Evolutionary conservation across 2,797 vertebrate species (phyloP), one percentile per base, ranked within the genome.

Genomic region (Acridotheres tristis): DNA sequence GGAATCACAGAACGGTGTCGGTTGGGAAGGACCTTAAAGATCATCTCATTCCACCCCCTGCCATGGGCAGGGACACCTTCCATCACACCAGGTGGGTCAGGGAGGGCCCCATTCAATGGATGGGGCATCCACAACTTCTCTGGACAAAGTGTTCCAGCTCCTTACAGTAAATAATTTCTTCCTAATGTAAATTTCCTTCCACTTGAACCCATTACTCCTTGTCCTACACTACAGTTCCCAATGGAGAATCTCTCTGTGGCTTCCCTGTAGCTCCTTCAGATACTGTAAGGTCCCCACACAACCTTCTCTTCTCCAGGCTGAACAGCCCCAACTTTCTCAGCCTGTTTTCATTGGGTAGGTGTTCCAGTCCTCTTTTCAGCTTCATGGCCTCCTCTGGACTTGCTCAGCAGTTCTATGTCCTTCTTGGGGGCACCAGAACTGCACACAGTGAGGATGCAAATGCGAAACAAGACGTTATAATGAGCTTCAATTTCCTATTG

Each of bases 1-100:
- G 77, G 34, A 34, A 21, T 10, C 34, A 30, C 32, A 32, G 42
- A 50, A 43, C 0, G 2, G 14, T 27, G 42, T 7, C 1, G 5
- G 10, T 5, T 42, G 15, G 36, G 62, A 78, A 71, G 10, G 26
- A 62, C 11, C 30, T 40, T 54, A 13, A 22, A 42, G 22, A 23
- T 18, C 50, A 34, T 19, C 36, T 63, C 1, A 0, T 26, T 50
- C 30, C 42, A 9, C 5, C 11, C 17, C 15, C 11, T 55, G 26
- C 42, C 42, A 19, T 16, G 34, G 57, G 21, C 65, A 50, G 66
- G 55, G 26, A 55, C 26, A 27, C 18, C 7, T 71, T 18, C 42
- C 57, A 22, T 25, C 4, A 5, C 9, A 15, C 21, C 73, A 54
- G n/a, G 23, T 2, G 51, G n/a, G 19, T 17, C 40, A 85, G 40